These are phyloP conservation scores for Toxonevra muliebris DNA, from an alignment of 2,888 invertebrate genomes.

Conservation along the genomic window DNA sequence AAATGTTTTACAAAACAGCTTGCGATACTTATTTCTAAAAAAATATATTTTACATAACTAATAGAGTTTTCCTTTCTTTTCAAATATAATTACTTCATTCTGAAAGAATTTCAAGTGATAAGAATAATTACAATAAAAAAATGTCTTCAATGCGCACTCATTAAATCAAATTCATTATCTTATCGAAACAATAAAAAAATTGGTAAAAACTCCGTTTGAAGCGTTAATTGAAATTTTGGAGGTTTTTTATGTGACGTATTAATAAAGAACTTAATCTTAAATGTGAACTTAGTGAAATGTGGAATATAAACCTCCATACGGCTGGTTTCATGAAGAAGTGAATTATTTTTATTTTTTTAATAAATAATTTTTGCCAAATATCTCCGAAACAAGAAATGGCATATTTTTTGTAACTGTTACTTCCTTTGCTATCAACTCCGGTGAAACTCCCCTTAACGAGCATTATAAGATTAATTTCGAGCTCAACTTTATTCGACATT, in stretches of 20 bases:
- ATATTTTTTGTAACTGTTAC: no score
- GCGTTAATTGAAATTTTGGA: background rate
- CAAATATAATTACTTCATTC: conserved; percentile 2
- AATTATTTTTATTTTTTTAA: no score
- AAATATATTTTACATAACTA: background rate
- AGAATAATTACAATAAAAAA: background rate
- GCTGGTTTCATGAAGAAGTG: no score
- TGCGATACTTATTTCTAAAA: background rate
- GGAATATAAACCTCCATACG: background rate
- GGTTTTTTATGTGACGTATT: background rate
- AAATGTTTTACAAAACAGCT: background rate
- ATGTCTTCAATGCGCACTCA: background rate
- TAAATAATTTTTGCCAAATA: no score
- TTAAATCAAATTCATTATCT: background rate
- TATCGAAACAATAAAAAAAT: background rate
- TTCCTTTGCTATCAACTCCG: no score
- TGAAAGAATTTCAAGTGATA: background rate
- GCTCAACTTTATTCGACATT: no score
- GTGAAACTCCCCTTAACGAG: no score
- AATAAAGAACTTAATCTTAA: no score
- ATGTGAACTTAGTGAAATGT: background rate
- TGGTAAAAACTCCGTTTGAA: background rate
- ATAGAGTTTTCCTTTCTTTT: background rate
- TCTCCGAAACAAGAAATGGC: no score
- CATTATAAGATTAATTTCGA: no score